A percentile compares a stretch with the other conserved stretches of the same genome.
phyloP scores from a whole-genome alignment of 2,888 invertebrate species.

The Trisateles emortualis region DNA sequence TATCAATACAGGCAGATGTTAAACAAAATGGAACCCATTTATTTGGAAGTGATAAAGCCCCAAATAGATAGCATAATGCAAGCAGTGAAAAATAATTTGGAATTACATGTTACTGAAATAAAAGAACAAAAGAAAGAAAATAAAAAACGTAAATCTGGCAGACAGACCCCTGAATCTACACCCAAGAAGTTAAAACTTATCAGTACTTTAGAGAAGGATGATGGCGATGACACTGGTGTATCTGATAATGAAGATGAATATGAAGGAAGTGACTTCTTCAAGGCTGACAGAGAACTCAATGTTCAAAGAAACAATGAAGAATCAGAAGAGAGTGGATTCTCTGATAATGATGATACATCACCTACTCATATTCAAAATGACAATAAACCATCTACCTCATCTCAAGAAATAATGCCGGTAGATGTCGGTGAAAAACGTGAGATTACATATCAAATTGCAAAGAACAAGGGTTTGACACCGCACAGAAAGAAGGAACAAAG shows the following conservation, averaged over 20 bases:
- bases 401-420: slow-evolving; percentile 59
- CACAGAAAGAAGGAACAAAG: slow-evolving; percentile 96
- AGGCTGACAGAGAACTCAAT: slow-evolving; percentile 44
- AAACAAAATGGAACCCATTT: slow-evolving; percentile 90
- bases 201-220: slow-evolving; percentile 71
- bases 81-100: slow-evolving; percentile 80
- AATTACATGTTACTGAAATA: slow-evolving; percentile 61
- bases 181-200: slow-evolving; percentile 78
- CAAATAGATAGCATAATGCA: slow-evolving; percentile 89
- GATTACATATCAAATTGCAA: slow-evolving; percentile 97
- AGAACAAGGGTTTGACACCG: slow-evolving; percentile 98
- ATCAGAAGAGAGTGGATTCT: slow-evolving; percentile 80
- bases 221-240: slow-evolving; percentile 78
- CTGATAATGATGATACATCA: slow-evolving; percentile 71
- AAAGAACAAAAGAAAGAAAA: slow-evolving; percentile 46
- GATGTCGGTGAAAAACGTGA: slow-evolving; percentile 89
- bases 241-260: slow-evolving; percentile 78
- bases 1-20: slow-evolving; percentile 93
- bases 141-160: slow-evolving; percentile 70
- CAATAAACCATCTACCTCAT: slow-evolving; percentile 70
- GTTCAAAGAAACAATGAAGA: slow-evolving; percentile 63
- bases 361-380: slow-evolving; percentile 64
- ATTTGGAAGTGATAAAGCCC: slow-evolving; percentile 89
- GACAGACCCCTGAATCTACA: slow-evolving; percentile 57
- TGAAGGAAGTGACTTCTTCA: slow-evolving; percentile 74